Evolutionary conservation across 2,113 vertebrate species (phyloP).

Genomic region (Vicugna pacos): DNA sequence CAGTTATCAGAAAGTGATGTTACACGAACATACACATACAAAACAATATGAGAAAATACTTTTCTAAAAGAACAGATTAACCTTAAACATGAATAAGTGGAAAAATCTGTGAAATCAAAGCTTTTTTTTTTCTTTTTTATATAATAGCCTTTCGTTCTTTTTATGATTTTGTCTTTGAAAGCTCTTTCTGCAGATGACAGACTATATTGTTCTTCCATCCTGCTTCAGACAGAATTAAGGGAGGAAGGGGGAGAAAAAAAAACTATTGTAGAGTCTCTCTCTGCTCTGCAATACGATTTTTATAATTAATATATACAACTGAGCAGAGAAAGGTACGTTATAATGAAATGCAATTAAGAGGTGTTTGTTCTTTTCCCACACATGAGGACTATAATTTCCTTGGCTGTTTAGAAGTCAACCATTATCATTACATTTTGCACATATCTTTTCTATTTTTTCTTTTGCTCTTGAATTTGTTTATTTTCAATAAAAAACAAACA

Average conservation of each 20-base stretch:
- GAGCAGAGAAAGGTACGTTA: constrained; percentile 91
- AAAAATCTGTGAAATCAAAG: constrained; percentile 90
- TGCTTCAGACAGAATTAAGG: constrained; percentile 89
- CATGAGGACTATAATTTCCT: constrained; percentile 92
- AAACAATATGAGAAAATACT: constrained; percentile 87
- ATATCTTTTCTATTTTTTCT: constrained; percentile 84
- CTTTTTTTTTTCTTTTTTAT: constrained; percentile 86
- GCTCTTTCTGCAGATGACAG: constrained; percentile 91
- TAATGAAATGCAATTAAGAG: constrained; percentile 94
- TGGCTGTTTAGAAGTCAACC: constrained; percentile 91
- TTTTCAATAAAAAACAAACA: constrained; percentile 90
- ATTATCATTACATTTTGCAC: constrained; percentile 89
- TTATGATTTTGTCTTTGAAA: constrained; percentile 93
- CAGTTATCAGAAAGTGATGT: constrained; percentile 86
- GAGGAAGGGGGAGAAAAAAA: constrained; percentile 81
- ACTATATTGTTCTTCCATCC: constrained; percentile 91
- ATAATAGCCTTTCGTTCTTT: constrained; percentile 92
- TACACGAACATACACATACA: constrained; percentile 83
- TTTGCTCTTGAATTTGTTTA: constrained; percentile 88
- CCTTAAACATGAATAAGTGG: constrained; percentile 90
- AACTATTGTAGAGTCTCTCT: constrained; percentile 89
- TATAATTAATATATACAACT: constrained; percentile 94
- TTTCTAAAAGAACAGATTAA: constrained; percentile 87
- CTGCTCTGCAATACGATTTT: constrained; percentile 89
- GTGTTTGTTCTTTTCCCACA: constrained; percentile 91